phyloP scores from a whole-genome alignment of 2,113 vertebrate genomes.

The Vicugna pacos region DNA sequence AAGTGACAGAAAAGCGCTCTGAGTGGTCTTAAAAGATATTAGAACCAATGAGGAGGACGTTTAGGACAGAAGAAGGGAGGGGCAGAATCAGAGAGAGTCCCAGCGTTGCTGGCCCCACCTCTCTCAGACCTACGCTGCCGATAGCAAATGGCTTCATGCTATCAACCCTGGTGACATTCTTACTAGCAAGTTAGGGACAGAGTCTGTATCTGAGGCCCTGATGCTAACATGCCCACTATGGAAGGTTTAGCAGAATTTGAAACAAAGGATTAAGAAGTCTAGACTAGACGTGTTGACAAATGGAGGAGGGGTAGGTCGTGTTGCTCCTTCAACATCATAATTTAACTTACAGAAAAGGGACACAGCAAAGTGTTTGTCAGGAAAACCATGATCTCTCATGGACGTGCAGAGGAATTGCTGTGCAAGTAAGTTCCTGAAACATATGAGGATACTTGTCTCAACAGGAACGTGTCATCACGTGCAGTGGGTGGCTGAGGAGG shows the following conservation, averaged over 20 bases:
- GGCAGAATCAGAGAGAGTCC: not conserved
- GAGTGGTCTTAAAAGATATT: not conserved
- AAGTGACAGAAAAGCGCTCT: not conserved
- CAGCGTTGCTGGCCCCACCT: not conserved
- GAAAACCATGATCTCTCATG: not conserved
- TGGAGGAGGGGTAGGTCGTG: not conserved
- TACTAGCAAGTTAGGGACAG: not conserved
- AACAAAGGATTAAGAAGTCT: not conserved
- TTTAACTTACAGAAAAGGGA: not conserved
- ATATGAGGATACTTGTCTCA: not conserved
- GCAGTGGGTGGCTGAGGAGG: not conserved
- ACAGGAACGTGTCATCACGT: not conserved
- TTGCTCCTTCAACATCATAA: not conserved
- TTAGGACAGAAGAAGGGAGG: not conserved
- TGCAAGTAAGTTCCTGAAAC: not conserved
- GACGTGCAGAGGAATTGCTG: not conserved
- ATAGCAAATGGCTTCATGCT: not conserved
- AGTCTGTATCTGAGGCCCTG: not conserved
- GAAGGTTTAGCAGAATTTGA: not conserved
- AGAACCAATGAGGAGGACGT: not conserved
- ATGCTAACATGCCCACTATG: rapidly evolving
- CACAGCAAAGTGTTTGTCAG: not conserved
- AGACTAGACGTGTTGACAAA: not conserved
- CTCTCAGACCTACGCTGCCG: not conserved
- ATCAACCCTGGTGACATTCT: not conserved